Percentiles rank a stretch among this genome's conserved stretches.
These are phyloP conservation scores for Cephus pygmeus DNA, from an alignment of 2,888 invertebrate genomes.

Conservation along the genomic window DNA sequence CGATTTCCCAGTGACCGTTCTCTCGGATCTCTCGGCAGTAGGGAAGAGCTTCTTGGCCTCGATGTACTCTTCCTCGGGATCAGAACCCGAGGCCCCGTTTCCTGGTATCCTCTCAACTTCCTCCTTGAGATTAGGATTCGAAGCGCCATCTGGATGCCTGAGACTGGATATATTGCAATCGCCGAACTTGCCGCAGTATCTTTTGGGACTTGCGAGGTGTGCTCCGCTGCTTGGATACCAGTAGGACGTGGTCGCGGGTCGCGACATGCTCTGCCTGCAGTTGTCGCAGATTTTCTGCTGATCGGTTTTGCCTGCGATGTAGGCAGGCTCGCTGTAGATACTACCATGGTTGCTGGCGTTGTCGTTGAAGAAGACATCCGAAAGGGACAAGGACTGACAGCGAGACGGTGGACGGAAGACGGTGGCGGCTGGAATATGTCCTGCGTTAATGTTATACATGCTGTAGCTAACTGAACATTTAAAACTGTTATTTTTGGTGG, in stretches of 20 bases:
- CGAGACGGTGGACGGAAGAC: slow-evolving; percentile 70
- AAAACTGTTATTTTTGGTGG: neutral
- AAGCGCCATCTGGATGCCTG: slow-evolving; percentile 91
- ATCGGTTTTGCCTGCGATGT: slow-evolving; percentile 67
- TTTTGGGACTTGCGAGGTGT: slow-evolving; percentile 72
- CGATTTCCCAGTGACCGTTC: slow-evolving; percentile 63
- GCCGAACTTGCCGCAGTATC: slow-evolving; percentile 73
- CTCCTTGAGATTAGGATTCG: slow-evolving; percentile 88
- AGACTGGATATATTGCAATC: slow-evolving; percentile 75
- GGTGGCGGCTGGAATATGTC: slow-evolving; percentile 57
- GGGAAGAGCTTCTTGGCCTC: slow-evolving; percentile 64
- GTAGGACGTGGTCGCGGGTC: slow-evolving; percentile 76
- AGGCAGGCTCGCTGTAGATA: slow-evolving; percentile 88
- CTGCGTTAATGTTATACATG: slow-evolving; percentile 27
- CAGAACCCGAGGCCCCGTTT: slow-evolving; percentile 73
- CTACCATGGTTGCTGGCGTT: slow-evolving; percentile 81
- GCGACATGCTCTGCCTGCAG: slow-evolving; percentile 77
- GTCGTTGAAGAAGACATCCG: slow-evolving; percentile 76
- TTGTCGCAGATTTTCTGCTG: slow-evolving; percentile 82
- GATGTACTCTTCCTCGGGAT: slow-evolving; percentile 68
- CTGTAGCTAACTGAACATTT: slow-evolving; percentile 7
- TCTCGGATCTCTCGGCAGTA: slow-evolving; percentile 55
- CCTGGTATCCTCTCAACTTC: slow-evolving; percentile 73
- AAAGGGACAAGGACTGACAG: slow-evolving; percentile 78
- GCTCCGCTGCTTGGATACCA: slow-evolving; percentile 70